A percentile compares a stretch with the other conserved stretches of the same genome.
phyloP scores from a whole-genome alignment of 2,113 vertebrate genomes.

The Erpornis zantholeuca region DNA sequence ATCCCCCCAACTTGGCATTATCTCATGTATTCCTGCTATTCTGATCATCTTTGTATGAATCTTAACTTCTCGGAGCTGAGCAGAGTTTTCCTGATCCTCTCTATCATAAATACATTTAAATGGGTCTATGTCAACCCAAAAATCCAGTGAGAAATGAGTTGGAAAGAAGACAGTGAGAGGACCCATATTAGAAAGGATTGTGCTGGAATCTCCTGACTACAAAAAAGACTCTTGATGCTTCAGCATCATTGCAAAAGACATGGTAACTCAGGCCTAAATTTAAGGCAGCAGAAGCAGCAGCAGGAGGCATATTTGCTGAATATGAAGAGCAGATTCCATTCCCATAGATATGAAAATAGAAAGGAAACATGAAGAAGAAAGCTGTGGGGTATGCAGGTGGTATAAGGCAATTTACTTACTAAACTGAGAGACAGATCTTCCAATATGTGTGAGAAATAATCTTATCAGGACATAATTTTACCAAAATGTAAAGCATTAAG shows the following conservation, averaged over 20 bases:
- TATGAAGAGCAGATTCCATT: constrained; percentile 49
- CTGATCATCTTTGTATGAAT: neutral
- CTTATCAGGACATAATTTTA: neutral
- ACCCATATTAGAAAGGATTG: neutral
- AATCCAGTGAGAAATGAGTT: neutral
- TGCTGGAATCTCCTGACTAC: neutral
- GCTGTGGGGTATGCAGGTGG: neutral
- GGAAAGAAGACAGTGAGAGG: neutral
- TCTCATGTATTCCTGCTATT: neutral
- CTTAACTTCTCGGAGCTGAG: neutral
- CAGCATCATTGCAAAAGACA: constrained; percentile 39
- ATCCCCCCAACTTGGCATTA: neutral
- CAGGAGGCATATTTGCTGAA: constrained; percentile 31
- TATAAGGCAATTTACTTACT: neutral
- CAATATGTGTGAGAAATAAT: neutral
- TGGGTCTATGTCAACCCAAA: neutral
- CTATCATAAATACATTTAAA: neutral
- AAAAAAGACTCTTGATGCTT: neutral
- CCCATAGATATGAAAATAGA: constrained; percentile 54
- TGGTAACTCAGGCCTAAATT: constrained; percentile 15
- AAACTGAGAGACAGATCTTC: neutral
- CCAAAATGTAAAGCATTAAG: neutral
- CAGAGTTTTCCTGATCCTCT: neutral
- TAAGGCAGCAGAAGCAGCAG: constrained; percentile 5
- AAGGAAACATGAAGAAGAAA: constrained; percentile 40